A percentile compares a stretch with the other conserved stretches of the same genome.
These are phyloP conservation scores for Apogon talboti DNA, from an alignment of 2,797 vertebrate genomes.

Conservation along the genomic window DNA sequence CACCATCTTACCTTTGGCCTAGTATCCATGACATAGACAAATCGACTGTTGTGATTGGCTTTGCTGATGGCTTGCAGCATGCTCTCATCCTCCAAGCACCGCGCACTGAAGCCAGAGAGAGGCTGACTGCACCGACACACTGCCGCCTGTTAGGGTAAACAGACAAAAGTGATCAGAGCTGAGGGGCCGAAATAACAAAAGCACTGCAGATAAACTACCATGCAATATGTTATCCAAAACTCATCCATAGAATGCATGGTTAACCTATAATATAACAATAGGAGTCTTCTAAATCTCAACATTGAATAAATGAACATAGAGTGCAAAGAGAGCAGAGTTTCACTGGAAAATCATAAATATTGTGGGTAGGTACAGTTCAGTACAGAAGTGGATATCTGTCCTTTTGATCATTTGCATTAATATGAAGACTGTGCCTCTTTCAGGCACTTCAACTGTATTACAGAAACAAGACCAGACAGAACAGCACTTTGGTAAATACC, in stretches of 20 bases:
- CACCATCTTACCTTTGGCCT: conserved; percentile 96
- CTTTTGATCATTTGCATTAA: too few relatives aligned
- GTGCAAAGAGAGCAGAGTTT: too few relatives aligned
- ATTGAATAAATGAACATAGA: neutral
- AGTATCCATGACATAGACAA: conserved; percentile 96
- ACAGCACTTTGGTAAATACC: conserved; percentile 76
- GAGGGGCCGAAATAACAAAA: neutral
- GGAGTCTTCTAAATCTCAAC: neutral
- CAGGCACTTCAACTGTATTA: neutral
- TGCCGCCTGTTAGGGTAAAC: conserved; percentile 85
- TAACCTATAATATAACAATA: neutral
- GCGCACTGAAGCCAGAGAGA: conserved; percentile 96
- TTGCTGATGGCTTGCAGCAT: conserved; percentile 97
- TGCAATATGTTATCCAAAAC: neutral
- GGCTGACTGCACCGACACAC: conserved; percentile 98
- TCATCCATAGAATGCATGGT: neutral
- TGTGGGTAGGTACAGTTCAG: neutral
- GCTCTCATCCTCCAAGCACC: conserved; percentile 96
- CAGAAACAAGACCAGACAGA: too few relatives aligned
- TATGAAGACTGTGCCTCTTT: too few relatives aligned
- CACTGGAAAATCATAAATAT: neutral
- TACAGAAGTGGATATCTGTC: too few relatives aligned
- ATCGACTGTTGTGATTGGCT: conserved; percentile 92
- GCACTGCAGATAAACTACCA: neutral
- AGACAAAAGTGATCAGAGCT: neutral